Evolutionary conservation across 2,797 vertebrate genomes (phyloP).

Genomic region (Cuculus canorus): DNA sequence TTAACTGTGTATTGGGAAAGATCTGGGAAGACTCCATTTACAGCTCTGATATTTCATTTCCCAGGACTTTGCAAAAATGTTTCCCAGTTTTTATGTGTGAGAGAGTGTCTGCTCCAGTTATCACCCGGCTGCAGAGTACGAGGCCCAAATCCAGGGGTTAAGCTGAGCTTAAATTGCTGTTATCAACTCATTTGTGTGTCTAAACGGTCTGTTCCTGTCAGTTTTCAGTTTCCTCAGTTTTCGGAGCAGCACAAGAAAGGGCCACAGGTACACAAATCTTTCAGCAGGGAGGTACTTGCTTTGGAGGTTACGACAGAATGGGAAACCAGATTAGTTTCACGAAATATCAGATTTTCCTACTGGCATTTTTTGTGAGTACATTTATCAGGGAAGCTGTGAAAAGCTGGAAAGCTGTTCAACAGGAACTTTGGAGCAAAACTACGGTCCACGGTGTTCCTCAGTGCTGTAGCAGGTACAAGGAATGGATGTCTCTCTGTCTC

Average conservation of each 20-base stretch:
- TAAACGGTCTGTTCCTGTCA: not conserved
- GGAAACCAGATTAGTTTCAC: constrained; percentile 6
- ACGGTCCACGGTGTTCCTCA: not conserved
- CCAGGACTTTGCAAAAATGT: not conserved
- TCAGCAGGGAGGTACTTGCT: not conserved
- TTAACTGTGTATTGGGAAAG: not conserved
- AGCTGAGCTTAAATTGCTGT: not conserved
- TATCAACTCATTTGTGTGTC: not conserved
- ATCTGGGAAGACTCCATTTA: not conserved
- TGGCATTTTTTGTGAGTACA: not conserved
- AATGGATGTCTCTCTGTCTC: not conserved
- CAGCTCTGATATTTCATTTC: not conserved
- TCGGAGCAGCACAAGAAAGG: not conserved
- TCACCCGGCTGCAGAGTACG: not conserved
- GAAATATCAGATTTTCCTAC: not conserved
- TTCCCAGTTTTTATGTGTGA: not conserved
- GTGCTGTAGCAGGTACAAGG: not conserved
- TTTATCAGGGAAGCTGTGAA: not conserved
- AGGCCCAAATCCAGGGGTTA: constrained; percentile 4
- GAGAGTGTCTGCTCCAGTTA: not conserved
- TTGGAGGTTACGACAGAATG: not conserved
- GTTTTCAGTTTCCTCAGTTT: constrained; percentile 11
- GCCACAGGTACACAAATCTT: constrained; percentile 32
- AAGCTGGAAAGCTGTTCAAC: not conserved
- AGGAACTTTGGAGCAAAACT: not conserved